Evolutionary conservation across 1,140 invertebrate species (phyloP).

Genomic region (Cydia splendana): DNA sequence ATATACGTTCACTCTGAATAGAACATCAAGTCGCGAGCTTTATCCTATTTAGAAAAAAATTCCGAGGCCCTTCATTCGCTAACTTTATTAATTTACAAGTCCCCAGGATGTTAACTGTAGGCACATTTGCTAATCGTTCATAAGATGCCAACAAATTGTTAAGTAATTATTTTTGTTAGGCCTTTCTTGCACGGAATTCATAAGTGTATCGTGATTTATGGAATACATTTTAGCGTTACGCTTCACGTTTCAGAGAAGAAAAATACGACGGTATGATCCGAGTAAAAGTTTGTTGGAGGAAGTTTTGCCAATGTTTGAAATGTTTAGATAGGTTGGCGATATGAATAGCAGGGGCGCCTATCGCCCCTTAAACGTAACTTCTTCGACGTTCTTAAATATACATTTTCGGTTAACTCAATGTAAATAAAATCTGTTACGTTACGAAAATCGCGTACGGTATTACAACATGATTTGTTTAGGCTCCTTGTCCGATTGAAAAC

Average conservation of each 20-base stretch:
- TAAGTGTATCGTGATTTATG: slow-evolving; percentile 71
- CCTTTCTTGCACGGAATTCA: slow-evolving; percentile 57
- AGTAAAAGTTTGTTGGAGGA: slow-evolving; percentile 46
- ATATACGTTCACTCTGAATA: background rate
- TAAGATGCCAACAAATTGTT: slow-evolving; percentile 58
- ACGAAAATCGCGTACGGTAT: background rate
- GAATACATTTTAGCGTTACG: slow-evolving; percentile 65
- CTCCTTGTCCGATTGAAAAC: background rate
- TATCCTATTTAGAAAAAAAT: background rate
- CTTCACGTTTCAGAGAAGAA: slow-evolving; percentile 56
- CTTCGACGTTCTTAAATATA: slow-evolving; percentile 12
- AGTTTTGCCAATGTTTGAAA: slow-evolving; percentile 48
- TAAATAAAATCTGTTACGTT: slow-evolving; percentile 25
- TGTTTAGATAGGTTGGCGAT: slow-evolving; percentile 60
- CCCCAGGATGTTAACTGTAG: slow-evolving; percentile 44
- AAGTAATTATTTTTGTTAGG: slow-evolving; percentile 70
- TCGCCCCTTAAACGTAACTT: slow-evolving; percentile 12
- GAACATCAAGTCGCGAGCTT: background rate
- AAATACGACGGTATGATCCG: slow-evolving; percentile 67
- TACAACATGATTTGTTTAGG: background rate
- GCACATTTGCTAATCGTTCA: slow-evolving; percentile 61
- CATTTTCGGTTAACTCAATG: slow-evolving; percentile 26
- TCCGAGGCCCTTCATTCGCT: slow-evolving; percentile 32
- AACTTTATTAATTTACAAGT: slow-evolving; percentile 69
- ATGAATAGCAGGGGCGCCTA: slow-evolving; percentile 37